phyloP scores from a whole-genome alignment of 2,113 vertebrate genomes.

The Chelonoidis abingdonii region DNA sequence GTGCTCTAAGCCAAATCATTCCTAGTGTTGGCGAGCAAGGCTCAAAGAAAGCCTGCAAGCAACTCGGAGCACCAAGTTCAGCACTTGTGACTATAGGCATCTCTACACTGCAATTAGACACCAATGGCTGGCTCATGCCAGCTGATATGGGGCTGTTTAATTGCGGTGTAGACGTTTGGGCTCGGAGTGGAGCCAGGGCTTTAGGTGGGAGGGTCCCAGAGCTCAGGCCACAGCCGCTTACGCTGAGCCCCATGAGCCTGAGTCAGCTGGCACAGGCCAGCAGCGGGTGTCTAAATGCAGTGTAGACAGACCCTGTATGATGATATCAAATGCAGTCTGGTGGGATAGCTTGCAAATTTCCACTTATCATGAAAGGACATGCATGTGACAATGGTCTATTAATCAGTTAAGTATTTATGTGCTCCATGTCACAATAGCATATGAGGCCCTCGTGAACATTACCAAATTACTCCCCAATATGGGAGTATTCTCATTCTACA shows the following conservation, averaged over 20 bases:
- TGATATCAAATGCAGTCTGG: neutral
- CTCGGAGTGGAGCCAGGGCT: neutral
- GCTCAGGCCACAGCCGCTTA: neutral
- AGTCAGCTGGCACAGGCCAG: neutral
- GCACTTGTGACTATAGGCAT: neutral
- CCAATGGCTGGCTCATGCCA: neutral
- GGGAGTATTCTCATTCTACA: neutral
- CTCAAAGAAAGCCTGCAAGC: neutral
- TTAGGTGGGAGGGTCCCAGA: neutral
- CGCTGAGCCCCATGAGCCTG: neutral
- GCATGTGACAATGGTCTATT: neutral
- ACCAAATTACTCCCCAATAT: neutral
- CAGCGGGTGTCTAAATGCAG: neutral
- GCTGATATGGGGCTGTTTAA: neutral
- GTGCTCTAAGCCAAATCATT: neutral
- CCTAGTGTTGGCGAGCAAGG: neutral
- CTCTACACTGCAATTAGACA: neutral
- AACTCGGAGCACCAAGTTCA: neutral
- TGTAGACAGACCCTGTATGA: neutral
- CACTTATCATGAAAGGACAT: neutral
- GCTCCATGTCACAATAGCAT: neutral
- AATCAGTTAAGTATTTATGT: neutral
- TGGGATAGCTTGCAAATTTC: neutral
- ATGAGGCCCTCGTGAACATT: neutral
- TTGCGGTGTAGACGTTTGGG: neutral